Evolutionary conservation across 2,797 vertebrate genomes (phyloP), one percentile per base, ranked within the genome.

Genomic region (Lithobates sylvaticus): DNA sequence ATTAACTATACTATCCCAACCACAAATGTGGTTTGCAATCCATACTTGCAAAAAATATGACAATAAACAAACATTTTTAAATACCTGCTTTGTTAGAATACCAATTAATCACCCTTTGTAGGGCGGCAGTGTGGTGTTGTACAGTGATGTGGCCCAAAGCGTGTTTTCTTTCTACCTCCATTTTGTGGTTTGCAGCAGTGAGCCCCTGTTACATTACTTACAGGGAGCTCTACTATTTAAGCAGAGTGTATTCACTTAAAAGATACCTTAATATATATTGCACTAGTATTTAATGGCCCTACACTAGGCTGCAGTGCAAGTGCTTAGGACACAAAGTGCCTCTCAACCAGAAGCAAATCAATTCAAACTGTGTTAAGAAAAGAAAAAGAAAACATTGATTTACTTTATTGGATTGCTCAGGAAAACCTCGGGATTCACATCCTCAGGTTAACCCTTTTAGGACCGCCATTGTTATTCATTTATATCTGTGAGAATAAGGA

Each of bases 281-380:
- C 75, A 27, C 50, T 58, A 77, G 81, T 65, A 58, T 87, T 83
- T 74, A 87, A 83, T 87, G 42, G 61, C 58, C 70, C 71, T 71
- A 78, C 44, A 8, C 70, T n/a, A 69, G 68, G 26, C 50, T 69
- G 36, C 69, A 84, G 34, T 71, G 80, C 75, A 72, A 23, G 58
- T 78, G 54, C 29, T 73, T 72, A 83, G 54, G 65, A 61, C 50
- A 32, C 26, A 69, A 82, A 54, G 65, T 34, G 42, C 69, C 44
- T 76, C 67, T 79, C 64, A 74, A 67, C 42, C 72, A 65, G 32
- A 72, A 70, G 27, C 10, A 71, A 73, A 87, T 84, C 86, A 76
- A 87, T 87, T 39, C 44, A 87, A 87, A 87, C 44, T 29, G 61
- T 50, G 70, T 87, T 80, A 87, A 42, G 68, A 79, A 84, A 78